Conservation (phyloP, 2,113 vertebrate genomes). For the Pseudopodoces humilis region DNA sequence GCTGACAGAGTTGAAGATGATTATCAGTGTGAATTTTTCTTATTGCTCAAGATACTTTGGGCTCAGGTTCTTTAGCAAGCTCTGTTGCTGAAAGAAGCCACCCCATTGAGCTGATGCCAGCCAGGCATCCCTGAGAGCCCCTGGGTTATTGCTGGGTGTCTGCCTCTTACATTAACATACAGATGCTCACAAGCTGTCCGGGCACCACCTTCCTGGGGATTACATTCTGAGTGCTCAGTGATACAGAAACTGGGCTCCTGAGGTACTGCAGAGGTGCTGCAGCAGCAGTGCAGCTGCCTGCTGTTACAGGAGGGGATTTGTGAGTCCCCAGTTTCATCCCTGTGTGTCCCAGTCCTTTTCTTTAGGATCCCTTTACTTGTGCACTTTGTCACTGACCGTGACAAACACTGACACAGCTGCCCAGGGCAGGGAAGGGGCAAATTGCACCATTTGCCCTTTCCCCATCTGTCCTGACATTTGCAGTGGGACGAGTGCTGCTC, state of each 20-base stretch:
- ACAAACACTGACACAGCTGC: background rate
- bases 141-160: background rate
- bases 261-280: background rate
- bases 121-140: background rate
- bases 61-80: background rate
- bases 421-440: background rate
- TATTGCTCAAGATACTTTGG: background rate
- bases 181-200: background rate
- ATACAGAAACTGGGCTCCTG: background rate
- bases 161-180: background rate
- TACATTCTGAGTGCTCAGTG: background rate
- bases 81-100: background rate
- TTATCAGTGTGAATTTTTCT: background rate
- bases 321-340: background rate
- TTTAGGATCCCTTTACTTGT: background rate
- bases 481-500: fast-evolving
- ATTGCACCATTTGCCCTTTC: background rate
- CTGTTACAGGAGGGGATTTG: background rate
- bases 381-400: background rate
- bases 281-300: background rate
- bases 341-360: background rate
- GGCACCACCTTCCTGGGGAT: background rate
- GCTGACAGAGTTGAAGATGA: background rate
- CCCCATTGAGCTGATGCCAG: background rate
- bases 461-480: fast-evolving